Evolutionary conservation across 2,113 vertebrate genomes (phyloP), one percentile per base, ranked within the genome.

Genomic region (Oryzias celebensis): DNA sequence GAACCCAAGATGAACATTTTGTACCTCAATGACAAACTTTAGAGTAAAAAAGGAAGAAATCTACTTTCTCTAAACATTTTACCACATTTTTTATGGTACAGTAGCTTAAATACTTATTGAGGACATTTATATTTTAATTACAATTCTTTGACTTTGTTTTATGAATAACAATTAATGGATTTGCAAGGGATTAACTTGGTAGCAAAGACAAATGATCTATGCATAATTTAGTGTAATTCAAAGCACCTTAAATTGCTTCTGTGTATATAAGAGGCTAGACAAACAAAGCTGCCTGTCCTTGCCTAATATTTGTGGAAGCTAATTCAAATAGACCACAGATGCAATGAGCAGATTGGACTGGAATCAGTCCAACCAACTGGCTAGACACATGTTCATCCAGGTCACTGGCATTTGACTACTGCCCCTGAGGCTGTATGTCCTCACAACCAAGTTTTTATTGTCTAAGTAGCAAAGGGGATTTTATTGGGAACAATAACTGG

Each of bases 281-380:
- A 13, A 36, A 36, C 36, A 36, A 36, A 36, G 36, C 36, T 12
- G 36, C 8, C 8, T 36, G 10, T 36, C 10, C 31, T 36, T 36
- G 36, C 36, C 64, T 62, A 69, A 77, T 68, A 73, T 78, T 68
- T 67, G 58, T 26, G 58, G 2, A 54, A 51, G 46, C 22, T 22
- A 65, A 62, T 69, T 52, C 17, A 59, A 67, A 63, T 17, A 52
- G 48, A 51, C 52, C 12, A 52, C 28, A 76, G 73, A 59, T 51
- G 14, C 68, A 70, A n/a, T 64, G 71, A 78, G 18, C 59, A 68
- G 68, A 85, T 63, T 16, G 3, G 22, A 20, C 44, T 62, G 63
- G 45, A 74, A 83, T 77, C 20, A 18, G 75, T 77, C 46, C 17
- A 78, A 58, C 52, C 53, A 71, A 66, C 26, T 74, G 67, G 71